Evolutionary conservation across 1,140 invertebrate species (phyloP), one percentile per base, ranked within the genome.

Genomic region (Bombus ignitus): DNA sequence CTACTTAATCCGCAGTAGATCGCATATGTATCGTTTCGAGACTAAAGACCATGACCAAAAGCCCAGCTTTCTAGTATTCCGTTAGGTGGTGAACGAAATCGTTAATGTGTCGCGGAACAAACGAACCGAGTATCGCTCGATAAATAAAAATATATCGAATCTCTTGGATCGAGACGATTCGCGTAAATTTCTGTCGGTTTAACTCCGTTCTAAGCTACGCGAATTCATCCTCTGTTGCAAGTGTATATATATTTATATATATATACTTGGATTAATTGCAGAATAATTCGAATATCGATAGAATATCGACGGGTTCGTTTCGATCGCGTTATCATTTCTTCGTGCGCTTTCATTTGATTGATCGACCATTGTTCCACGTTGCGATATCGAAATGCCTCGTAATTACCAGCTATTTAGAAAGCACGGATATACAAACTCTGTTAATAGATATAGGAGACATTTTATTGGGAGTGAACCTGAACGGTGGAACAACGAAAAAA

Each of bases 1-100:
- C 87, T 90, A 77, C 18, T 35, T 86, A 15, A 18, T 77, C 73
- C 78, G 35, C 53, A 35, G 66, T 74, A 66, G 59, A 85, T 88
- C 35, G 47, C 62, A n/a, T 25, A 81, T 66, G 35, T 53, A 65
- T 73, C 10, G 37, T 59, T 80, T 88, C 75, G 71, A 84, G 44
- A 44, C 42, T 77, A 44, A 74, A 85, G 32, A 42, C 1, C 47
- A 5, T 57, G 25, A 18, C 1, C 10, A 68, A 81, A 75, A 71
- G 32, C 65, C 15, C 44, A 59, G 25, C 22, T 73, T 70, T 18
- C 18, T 53, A 15, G 37, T n/a, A 53, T 28, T 39, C 47, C 4
- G 5, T 53, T 37, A 4, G 42, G 6, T 18, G 12, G 15, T 6
- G 1, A 65, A 37, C 2, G n/a, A 77, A 71, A 32, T 35, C 13